These are phyloP conservation scores for Tetheella fluctuosa DNA, from an alignment of 2,888 invertebrate species.

Conservation along the genomic window DNA sequence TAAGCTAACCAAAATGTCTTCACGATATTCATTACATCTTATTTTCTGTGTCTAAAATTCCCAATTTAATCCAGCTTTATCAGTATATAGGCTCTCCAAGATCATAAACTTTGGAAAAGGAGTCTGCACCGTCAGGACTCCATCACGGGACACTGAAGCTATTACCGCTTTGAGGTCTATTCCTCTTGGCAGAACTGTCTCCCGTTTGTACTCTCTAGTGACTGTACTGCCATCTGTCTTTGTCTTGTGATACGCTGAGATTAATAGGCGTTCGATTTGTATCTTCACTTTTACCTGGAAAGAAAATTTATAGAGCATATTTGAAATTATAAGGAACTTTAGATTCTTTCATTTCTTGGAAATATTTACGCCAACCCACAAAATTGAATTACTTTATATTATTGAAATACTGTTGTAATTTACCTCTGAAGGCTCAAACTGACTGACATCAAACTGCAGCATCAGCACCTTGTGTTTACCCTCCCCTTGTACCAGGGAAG, in stretches of 20 bases:
- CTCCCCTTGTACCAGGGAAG: conserved; percentile 94
- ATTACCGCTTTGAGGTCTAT: conserved; percentile 94
- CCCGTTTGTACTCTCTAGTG: conserved; percentile 95
- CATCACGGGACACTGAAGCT: conserved; percentile 95
- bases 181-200: conserved; percentile 95
- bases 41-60: too few relatives aligned
- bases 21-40: too few relatives aligned
- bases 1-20: too few relatives aligned
- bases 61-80: too few relatives aligned
- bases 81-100: neutral
- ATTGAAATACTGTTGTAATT: too few relatives aligned
- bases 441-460: conserved; percentile 96
- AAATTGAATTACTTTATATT: too few relatives aligned
- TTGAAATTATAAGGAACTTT: too few relatives aligned
- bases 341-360: too few relatives aligned
- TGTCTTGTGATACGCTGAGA: conserved; percentile 95
- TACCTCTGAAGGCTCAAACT: conserved; percentile 96
- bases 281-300: too few relatives aligned
- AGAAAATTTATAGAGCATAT: too few relatives aligned
- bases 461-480: conserved; percentile 94
- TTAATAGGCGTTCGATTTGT: too few relatives aligned
- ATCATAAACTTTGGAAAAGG: conserved; percentile 86
- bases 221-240: conserved; percentile 94
- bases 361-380: too few relatives aligned
- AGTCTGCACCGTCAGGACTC: conserved; percentile 95